These are phyloP conservation scores for Pyrrhia umbra DNA, from an alignment of 2,888 invertebrate species.

Conservation along the genomic window DNA sequence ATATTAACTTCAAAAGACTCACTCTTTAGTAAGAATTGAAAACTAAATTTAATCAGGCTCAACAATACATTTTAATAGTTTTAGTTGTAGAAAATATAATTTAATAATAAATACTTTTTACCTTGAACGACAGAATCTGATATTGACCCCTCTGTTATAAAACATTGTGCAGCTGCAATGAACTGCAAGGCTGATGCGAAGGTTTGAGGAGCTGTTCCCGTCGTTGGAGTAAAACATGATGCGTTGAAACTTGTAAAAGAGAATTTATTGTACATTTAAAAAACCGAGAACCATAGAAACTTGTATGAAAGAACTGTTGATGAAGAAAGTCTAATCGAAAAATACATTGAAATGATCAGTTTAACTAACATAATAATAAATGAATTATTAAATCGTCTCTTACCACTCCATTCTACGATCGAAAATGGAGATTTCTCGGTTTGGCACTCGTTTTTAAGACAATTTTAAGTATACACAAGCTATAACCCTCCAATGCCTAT, in stretches of 20 bases:
- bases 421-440: background rate
- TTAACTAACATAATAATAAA: background rate
- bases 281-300: no score
- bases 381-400: background rate
- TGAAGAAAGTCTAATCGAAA: no score
- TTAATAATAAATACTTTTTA: constrained; percentile 1
- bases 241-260: constrained; percentile 1
- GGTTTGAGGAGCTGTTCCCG: background rate
- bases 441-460: background rate
- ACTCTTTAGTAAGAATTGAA: no score
- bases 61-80: no score
- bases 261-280: background rate
- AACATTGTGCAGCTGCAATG: constrained; percentile 41
- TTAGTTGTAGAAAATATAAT: no score
- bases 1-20: background rate
- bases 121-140: constrained; percentile 26
- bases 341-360: no score
- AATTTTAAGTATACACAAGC: background rate
- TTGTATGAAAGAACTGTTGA: no score
- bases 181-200: constrained; percentile 24
- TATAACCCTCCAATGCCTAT: background rate
- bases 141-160: constrained; percentile 28
- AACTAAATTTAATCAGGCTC: no score
- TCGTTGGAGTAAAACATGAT: constrained; percentile 12
- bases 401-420: background rate